Evolutionary conservation across 2,113 vertebrate species (phyloP).

Genomic region (Galeopterus variegatus): DNA sequence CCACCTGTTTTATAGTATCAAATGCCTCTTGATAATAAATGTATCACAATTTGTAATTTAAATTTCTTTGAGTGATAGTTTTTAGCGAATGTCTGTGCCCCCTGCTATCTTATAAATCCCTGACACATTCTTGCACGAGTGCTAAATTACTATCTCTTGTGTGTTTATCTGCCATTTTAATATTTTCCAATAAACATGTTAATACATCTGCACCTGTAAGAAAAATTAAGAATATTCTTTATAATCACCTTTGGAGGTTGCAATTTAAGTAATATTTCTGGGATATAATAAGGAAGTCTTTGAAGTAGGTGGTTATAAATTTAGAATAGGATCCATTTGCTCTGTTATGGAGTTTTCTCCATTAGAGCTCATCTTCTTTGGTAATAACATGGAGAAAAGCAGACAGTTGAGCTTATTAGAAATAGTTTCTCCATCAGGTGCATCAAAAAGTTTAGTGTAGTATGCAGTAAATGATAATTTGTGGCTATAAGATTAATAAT

Average conservation of each 20-base stretch:
- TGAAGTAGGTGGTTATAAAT: not conserved
- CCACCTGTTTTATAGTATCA: not conserved
- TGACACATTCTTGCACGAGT: not conserved
- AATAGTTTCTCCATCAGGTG: not conserved
- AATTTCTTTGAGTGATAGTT: not conserved
- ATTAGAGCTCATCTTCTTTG: not conserved
- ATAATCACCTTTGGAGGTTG: not conserved
- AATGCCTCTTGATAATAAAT: not conserved
- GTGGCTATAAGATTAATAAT: not conserved
- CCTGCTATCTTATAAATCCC: not conserved
- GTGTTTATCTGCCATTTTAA: not conserved
- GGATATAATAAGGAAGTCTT: not conserved
- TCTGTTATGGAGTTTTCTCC: not conserved
- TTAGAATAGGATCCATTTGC: not conserved
- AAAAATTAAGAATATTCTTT: constrained; percentile 11
- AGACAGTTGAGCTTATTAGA: not conserved
- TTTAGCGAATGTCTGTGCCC: not conserved
- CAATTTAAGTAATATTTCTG: not conserved
- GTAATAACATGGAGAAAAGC: not conserved
- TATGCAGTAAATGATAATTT: not conserved
- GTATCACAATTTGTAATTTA: not conserved
- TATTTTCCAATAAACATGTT: not conserved
- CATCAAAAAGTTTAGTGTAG: not conserved
- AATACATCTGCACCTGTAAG: not conserved
- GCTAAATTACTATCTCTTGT: not conserved